Percentiles rank a stretch among this genome's conserved stretches.
These are phyloP conservation scores for Cryptophagus acutangulus DNA, from an alignment of 2,888 invertebrate species.

Conservation along the genomic window DNA sequence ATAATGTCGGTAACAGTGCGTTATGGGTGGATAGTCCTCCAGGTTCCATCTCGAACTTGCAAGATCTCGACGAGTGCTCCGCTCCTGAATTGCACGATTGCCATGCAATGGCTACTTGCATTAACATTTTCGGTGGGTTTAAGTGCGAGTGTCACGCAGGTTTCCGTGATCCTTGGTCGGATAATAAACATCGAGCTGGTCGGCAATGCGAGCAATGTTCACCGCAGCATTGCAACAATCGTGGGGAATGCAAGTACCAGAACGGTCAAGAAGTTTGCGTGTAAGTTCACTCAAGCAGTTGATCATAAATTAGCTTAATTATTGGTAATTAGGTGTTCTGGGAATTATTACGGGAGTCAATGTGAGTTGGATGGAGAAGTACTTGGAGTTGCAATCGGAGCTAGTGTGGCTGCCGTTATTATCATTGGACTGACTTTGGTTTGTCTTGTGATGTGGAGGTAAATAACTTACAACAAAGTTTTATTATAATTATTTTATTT, in stretches of 20 bases:
- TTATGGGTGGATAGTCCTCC: slow-evolving; percentile 78
- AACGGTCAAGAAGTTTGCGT: slow-evolving; percentile 72
- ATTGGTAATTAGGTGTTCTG: too few relatives aligned
- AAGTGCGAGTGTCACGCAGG: slow-evolving; percentile 71
- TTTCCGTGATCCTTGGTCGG: slow-evolving; percentile 68
- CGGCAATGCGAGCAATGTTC: slow-evolving; percentile 75
- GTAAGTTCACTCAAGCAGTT: slow-evolving; percentile 50
- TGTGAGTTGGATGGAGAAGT: slow-evolving; percentile 92
- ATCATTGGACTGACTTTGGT: slow-evolving; percentile 83
- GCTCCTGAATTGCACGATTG: slow-evolving; percentile 81
- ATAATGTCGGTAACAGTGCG: slow-evolving; percentile 83
- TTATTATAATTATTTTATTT: slow-evolving; percentile 6
- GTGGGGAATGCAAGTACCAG: slow-evolving; percentile 77
- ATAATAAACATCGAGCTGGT: slow-evolving; percentile 64
- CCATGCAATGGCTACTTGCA: slow-evolving; percentile 69
- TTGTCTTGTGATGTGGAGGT: slow-evolving; percentile 89
- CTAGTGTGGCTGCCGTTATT: slow-evolving; percentile 80
- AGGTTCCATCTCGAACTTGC: slow-evolving; percentile 70
- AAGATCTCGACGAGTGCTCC: slow-evolving; percentile 81
- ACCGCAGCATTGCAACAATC: slow-evolving; percentile 72
- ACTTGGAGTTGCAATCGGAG: slow-evolving; percentile 84
- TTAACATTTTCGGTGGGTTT: slow-evolving; percentile 81
- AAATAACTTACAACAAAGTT: slow-evolving; percentile 26
- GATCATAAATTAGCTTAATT: too few relatives aligned
- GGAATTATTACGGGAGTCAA: slow-evolving; percentile 80